Conservation (phyloP, 2,888 invertebrate genomes). For the Brachynemurus nebulosus region DNA sequence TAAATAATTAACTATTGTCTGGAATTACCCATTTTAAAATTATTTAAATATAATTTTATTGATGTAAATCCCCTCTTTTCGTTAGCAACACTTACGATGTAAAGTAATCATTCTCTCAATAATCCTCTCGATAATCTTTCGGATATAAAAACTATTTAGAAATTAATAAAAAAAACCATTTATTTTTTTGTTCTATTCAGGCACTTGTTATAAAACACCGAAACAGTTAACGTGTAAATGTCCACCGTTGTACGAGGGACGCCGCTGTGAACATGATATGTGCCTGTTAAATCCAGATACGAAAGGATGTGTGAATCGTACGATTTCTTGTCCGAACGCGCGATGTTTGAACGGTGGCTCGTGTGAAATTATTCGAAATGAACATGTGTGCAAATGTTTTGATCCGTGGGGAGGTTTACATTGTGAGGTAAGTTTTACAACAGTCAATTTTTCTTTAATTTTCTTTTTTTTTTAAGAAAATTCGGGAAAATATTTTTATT, state of each 20-base stretch:
- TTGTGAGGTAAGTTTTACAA: slow-evolving; percentile 37
- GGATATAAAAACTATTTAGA: no score
- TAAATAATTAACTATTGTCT: no score
- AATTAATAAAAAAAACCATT: no score
- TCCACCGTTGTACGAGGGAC: slow-evolving; percentile 31
- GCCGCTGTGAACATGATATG: slow-evolving; percentile 37
- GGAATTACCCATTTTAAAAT: no score
- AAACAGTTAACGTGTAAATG: slow-evolving; percentile 34
- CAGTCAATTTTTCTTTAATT: no score
- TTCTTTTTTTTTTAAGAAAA: no score
- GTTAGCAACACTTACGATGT: no score
- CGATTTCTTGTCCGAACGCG: slow-evolving; percentile 29
- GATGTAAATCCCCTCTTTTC: no score
- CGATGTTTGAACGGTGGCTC: slow-evolving; percentile 40
- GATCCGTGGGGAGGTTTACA: slow-evolving; percentile 39
- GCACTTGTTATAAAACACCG: slow-evolving; percentile 27
- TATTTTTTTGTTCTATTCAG: slow-evolving; percentile 15
- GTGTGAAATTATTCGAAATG: slow-evolving; percentile 34
- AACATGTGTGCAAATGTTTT: slow-evolving; percentile 39
- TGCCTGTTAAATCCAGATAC: slow-evolving; percentile 25
- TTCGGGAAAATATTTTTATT: no score
- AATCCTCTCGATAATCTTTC: no score
- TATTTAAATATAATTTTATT: no score
- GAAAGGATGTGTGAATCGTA: slow-evolving; percentile 11
- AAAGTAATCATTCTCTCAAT: not conserved